These are phyloP conservation scores for Atrichornis clamosus DNA, from an alignment of 2,113 vertebrate species.

Conservation along the genomic window DNA sequence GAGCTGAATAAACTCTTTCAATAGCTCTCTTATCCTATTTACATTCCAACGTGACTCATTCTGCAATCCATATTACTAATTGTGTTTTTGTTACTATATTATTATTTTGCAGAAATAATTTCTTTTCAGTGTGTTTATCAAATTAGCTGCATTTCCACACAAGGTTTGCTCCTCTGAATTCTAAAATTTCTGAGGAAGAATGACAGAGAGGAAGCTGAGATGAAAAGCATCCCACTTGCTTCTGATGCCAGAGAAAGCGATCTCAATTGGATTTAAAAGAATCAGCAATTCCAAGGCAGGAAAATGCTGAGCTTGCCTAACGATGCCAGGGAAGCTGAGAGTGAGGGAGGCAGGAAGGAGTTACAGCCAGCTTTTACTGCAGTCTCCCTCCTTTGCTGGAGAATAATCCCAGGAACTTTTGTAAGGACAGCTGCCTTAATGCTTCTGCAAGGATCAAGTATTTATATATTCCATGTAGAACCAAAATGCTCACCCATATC, in stretches of 20 bases:
- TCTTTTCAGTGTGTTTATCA: not conserved
- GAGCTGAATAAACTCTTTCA: not conserved
- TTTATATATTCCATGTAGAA: accelerated
- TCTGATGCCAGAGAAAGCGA: not conserved
- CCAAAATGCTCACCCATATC: not conserved
- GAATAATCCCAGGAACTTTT: not conserved
- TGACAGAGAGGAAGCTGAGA: not conserved
- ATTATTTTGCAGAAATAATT: not conserved
- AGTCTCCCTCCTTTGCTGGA: not conserved
- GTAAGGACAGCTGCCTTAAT: not conserved
- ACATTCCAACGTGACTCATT: not conserved
- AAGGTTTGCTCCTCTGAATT: not conserved
- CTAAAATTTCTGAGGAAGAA: not conserved
- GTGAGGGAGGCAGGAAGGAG: not conserved
- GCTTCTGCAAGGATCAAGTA: not conserved
- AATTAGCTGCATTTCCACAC: not conserved
- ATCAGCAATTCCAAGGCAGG: not conserved
- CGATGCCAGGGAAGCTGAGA: not conserved
- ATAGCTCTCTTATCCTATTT: not conserved
- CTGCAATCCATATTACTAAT: not conserved
- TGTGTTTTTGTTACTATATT: not conserved
- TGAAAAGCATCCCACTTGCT: not conserved
- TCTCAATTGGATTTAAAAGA: not conserved
- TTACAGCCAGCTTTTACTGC: not conserved
- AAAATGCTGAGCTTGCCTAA: not conserved